Conservation (phyloP, 2,113 vertebrate genomes). For the Podarcis muralis region DNA sequence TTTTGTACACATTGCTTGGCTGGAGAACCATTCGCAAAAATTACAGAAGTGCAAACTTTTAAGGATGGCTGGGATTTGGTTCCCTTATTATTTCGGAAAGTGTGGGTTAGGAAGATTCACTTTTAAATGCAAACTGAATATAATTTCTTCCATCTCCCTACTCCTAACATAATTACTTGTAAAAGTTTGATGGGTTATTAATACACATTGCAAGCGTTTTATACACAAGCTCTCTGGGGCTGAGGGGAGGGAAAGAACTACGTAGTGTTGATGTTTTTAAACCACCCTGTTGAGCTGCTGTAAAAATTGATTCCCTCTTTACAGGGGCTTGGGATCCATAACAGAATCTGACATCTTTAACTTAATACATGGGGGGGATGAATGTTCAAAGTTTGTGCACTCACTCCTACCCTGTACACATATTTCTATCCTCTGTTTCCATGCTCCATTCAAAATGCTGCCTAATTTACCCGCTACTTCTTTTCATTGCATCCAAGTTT, state of each 20-base stretch:
- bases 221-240: neutral
- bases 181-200: slow-evolving; percentile 2
- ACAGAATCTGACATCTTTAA: neutral
- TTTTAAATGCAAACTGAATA: too few relatives aligned
- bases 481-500: neutral
- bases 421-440: neutral
- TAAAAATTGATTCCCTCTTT: slow-evolving; percentile 2
- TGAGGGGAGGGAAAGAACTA: neutral
- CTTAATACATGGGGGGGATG: neutral
- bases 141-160: too few relatives aligned
- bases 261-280: neutral
- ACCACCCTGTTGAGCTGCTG: neutral
- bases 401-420: neutral
- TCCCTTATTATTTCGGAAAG: too few relatives aligned
- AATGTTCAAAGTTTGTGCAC: neutral
- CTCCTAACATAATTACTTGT: neutral
- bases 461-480: neutral
- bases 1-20: too few relatives aligned
- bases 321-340: neutral
- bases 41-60: too few relatives aligned
- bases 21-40: too few relatives aligned
- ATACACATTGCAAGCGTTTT: neutral
- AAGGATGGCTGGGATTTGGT: too few relatives aligned
- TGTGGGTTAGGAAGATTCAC: too few relatives aligned
- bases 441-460: neutral